A percentile compares a stretch with the other conserved stretches of the same genome.
Evolutionary conservation across 2,113 vertebrate species (phyloP).

Genomic region (Malurus elegans): DNA sequence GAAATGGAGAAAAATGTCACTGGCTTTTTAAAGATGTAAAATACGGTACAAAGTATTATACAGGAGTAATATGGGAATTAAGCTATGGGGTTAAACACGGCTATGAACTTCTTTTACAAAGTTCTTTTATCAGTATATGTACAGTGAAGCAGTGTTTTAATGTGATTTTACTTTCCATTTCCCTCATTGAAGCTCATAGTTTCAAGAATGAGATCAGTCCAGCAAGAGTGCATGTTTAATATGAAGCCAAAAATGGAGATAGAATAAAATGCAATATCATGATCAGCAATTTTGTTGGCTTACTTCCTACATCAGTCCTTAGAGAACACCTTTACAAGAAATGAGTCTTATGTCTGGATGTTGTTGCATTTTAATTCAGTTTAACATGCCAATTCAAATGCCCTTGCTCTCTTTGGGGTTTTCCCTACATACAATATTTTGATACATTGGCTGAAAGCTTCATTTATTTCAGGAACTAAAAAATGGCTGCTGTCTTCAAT

Average conservation of each 20-base stretch:
- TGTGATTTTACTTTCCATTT: background rate
- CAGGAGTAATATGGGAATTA: background rate
- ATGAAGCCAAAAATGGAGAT: background rate
- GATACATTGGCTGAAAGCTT: background rate
- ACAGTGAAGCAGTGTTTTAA: background rate
- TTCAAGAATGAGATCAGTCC: background rate
- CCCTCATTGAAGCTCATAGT: background rate
- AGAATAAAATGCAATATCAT: background rate
- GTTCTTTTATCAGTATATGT: background rate
- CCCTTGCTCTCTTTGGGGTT: constrained; percentile 9
- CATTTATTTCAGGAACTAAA: constrained; percentile 16
- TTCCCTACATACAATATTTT: background rate
- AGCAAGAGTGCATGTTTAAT: background rate
- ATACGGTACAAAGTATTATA: background rate
- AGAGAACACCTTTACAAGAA: background rate
- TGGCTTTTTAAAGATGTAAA: background rate
- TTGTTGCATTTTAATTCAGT: background rate
- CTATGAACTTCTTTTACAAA: background rate
- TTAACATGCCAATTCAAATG: background rate
- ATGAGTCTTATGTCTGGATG: background rate
- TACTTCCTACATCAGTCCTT: background rate
- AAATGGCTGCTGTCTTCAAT: background rate
- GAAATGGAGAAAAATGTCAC: background rate
- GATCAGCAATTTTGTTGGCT: background rate
- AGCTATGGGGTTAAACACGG: background rate